Evolutionary conservation across 2,888 invertebrate genomes (phyloP), one percentile per base, ranked within the genome.

Genomic region (Synanthedon andrenaeformis): DNA sequence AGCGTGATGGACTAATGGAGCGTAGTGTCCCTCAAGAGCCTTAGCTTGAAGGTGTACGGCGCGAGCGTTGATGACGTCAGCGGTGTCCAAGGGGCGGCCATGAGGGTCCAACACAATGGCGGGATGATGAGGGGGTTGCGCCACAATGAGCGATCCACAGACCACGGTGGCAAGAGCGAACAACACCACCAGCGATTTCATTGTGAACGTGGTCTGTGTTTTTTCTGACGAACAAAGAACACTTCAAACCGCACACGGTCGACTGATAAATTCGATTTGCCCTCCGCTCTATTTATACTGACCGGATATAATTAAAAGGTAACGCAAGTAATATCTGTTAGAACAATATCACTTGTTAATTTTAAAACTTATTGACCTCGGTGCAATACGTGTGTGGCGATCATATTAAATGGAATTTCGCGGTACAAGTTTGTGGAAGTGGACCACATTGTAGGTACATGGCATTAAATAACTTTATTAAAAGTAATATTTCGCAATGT

Each of bases 151-250:
- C 51, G 88, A 88, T 66, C 90, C 91, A 69, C 86, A 87, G 57
- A 88, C 90, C 71, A 90, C 81, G 61, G 90, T 88, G 70, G 89
- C 79, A 60, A 91, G 79, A 81, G 90, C 89, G 79, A 89, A 89
- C 77, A 91, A 89, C 82, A 90, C 90, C 89, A 90, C 89, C 89
- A 89, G 73, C 85, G 85, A 74, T 73, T 76, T 78, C 84, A 84
- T 85, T 61, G 55, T 64, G 62, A 69, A 67, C 72, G 74, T 77
- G 82, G 82, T 82, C 83, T 83, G 83, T 83, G 82, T 70, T 71
- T 66, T 59, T 59, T 64, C 65, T 69, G 71, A 68, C 73, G 70
- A 72, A 73, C 69, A 65, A 35, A 69, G 74, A 78, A 76, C 77
- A 77, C 78, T 77, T 78, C 72, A 69, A 74, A 76, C 77, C 74